Conservation (phyloP, 2,888 invertebrate genomes). For the Lycophotia porphyrea region DNA sequence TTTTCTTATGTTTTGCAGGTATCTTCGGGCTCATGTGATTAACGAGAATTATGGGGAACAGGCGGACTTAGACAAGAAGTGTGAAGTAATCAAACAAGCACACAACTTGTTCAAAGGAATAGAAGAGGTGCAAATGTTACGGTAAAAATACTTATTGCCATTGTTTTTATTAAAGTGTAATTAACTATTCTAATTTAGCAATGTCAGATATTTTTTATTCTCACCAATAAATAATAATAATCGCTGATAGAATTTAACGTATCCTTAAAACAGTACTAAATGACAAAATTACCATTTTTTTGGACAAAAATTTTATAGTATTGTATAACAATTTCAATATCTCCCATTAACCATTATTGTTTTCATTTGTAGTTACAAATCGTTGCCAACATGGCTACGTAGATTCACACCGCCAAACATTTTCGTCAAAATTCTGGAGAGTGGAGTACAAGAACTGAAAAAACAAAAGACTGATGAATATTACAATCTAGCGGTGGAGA, state of each 20-base stretch:
- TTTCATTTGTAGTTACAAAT: conserved; percentile 74
- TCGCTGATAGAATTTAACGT: background rate
- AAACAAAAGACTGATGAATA: conserved; percentile 69
- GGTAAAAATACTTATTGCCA: conserved; percentile 70
- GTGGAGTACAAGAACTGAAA: conserved; percentile 83
- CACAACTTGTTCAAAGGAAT: conserved; percentile 74
- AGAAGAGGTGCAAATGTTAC: conserved; percentile 72
- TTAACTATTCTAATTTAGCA: background rate
- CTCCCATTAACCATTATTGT: conserved; percentile 1
- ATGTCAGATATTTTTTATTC: background rate
- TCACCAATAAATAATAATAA: background rate
- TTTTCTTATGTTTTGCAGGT: conserved; percentile 71
- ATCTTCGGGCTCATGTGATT: conserved; percentile 74
- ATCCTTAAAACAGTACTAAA: background rate
- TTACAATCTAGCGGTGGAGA: conserved; percentile 84
- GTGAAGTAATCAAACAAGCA: conserved; percentile 70
- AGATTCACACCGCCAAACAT: conserved; percentile 90
- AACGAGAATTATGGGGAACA: conserved; percentile 77
- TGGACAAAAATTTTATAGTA: background rate
- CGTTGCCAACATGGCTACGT: conserved; percentile 88
- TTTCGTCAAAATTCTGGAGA: conserved; percentile 82
- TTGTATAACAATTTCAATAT: background rate
- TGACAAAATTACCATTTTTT: background rate
- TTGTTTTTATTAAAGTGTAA: background rate
- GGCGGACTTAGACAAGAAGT: conserved; percentile 68